phyloP scores from a whole-genome alignment of 2,888 invertebrate genomes.

The Pristionchus maxplancki region DNA sequence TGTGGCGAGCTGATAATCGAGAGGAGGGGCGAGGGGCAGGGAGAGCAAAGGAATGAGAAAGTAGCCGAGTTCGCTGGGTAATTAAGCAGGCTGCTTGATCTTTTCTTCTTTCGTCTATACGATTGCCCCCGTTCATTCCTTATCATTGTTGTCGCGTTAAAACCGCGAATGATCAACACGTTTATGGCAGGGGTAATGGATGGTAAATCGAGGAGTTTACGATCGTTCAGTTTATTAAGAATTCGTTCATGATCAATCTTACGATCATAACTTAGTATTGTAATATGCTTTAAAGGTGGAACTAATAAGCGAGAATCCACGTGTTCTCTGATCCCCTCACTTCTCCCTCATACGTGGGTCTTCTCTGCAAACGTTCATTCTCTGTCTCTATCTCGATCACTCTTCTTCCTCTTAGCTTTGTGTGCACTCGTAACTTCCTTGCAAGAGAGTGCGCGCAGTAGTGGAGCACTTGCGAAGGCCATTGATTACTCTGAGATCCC shows the following conservation, averaged over 20 bases:
- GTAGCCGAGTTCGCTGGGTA: not conserved
- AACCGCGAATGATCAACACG: not conserved
- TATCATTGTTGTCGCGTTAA: not conserved
- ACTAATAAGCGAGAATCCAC: not conserved
- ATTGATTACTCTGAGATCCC: constrained; percentile 9
- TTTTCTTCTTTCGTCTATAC: not conserved
- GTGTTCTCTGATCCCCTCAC: constrained; percentile 14
- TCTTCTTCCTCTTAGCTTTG: not conserved
- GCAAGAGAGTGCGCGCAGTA: not conserved
- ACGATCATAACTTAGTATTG: too few species aligned
- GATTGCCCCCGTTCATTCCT: not conserved
- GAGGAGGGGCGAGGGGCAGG: not conserved
- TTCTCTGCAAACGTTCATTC: constrained; percentile 42
- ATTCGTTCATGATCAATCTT: too few species aligned
- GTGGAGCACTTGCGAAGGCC: not conserved
- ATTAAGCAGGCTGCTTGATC: not conserved
- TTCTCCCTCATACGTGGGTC: not conserved
- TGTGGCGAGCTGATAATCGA: constrained; percentile 37
- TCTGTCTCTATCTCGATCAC: constrained; percentile 16
- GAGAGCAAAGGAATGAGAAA: not conserved
- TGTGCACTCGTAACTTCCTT: not conserved
- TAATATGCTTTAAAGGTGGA: too few species aligned
- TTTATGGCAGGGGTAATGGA: not conserved
- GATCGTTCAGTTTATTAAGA: too few species aligned
- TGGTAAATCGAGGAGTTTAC: too few species aligned